Evolutionary conservation across 2,888 invertebrate species (phyloP).

Genomic region (Andricus quercusramuli): DNA sequence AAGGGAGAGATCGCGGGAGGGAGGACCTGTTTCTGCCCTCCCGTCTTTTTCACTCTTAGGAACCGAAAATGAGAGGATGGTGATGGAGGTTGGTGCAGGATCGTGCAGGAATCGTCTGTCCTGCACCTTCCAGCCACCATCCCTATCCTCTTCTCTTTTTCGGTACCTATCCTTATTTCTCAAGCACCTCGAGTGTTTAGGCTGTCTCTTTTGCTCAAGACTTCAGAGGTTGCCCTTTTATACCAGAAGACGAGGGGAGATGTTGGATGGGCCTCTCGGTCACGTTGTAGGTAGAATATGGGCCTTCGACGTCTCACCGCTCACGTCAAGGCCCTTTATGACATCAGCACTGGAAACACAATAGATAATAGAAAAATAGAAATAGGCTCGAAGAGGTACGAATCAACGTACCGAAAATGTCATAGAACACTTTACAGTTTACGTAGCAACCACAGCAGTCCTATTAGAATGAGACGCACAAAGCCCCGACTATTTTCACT

Average conservation of each 20-base stretch:
- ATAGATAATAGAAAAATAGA: constrained; percentile 2
- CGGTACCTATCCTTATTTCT: constrained; percentile 10
- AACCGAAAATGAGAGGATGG: no score
- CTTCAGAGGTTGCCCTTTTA: neutral
- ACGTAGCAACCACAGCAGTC: neutral
- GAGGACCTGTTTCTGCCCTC: neutral
- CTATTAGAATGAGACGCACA: neutral
- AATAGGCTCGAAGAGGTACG: neutral
- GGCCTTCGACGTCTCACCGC: neutral
- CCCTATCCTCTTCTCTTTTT: neutral
- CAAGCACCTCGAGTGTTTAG: constrained; percentile 8
- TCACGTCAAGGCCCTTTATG: constrained; percentile 17
- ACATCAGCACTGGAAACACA: constrained; percentile 5
- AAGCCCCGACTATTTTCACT: neutral
- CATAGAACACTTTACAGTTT: neutral
- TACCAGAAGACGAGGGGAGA: neutral
- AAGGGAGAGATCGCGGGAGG: neutral
- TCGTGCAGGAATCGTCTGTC: neutral
- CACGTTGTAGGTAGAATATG: neutral
- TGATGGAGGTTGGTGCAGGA: no score
- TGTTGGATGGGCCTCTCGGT: constrained; percentile 6
- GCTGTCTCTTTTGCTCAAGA: constrained; percentile 17
- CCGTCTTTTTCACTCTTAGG: neutral
- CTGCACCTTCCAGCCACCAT: neutral
- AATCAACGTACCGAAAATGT: constrained; percentile 9